Conservation (phyloP, 2,113 vertebrate species). For the Cricetomys ansorgei region DNA sequence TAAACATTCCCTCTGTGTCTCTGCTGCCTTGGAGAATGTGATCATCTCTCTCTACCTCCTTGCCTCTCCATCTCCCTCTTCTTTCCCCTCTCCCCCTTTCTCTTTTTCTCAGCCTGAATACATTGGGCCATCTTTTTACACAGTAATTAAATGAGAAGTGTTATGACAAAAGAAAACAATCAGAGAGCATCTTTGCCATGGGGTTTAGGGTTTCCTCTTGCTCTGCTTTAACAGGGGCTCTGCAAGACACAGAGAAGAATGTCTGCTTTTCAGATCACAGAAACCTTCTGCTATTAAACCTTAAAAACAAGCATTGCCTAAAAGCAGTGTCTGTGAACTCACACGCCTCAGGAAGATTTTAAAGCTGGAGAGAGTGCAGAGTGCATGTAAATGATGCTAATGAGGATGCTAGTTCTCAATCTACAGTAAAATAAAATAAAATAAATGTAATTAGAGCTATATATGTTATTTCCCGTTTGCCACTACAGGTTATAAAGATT, state of each 20-base stretch:
- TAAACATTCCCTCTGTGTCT: background rate
- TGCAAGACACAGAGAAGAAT: constrained; percentile 35
- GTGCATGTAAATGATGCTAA: constrained; percentile 6
- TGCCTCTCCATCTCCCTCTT: background rate
- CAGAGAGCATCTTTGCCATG: background rate
- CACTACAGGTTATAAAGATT: background rate
- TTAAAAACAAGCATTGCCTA: constrained; percentile 55
- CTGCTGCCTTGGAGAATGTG: background rate
- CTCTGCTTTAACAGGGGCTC: constrained; percentile 50
- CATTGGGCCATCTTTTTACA: background rate
- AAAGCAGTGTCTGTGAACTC: background rate
- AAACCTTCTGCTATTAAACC: constrained; percentile 49
- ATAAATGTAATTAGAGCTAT: background rate
- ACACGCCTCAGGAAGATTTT: constrained; percentile 15
- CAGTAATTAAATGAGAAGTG: constrained; percentile 56
- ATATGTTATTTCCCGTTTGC: background rate
- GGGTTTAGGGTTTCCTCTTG: constrained; percentile 55
- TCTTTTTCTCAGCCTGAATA: constrained; percentile 37
- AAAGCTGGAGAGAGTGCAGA: constrained; percentile 6
- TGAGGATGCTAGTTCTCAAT: constrained; percentile 23
- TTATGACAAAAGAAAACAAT: constrained; percentile 64
- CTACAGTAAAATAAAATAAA: constrained; percentile 4
- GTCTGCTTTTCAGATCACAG: constrained; percentile 71
- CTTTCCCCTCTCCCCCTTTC: background rate
- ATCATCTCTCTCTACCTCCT: background rate